These are phyloP conservation scores for Pogonophryne albipinna DNA, from an alignment of 2,797 vertebrate genomes.

Conservation along the genomic window DNA sequence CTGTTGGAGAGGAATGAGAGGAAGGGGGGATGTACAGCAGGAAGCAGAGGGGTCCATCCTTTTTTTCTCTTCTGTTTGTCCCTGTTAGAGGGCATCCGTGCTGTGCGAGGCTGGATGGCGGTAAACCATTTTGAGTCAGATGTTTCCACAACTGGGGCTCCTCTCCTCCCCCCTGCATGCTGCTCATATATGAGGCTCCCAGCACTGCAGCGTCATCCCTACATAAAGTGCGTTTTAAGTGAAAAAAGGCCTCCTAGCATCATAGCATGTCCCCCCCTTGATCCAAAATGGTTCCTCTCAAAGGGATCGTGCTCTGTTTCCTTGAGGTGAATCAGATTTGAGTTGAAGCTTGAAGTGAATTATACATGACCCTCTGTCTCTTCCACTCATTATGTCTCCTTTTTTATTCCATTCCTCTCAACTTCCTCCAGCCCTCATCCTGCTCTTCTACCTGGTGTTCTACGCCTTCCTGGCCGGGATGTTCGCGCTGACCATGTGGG, in stretches of 20 bases:
- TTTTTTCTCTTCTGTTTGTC: constrained; percentile 25
- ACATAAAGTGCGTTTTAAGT: constrained; percentile 16
- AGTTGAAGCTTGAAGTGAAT: constrained; percentile 44
- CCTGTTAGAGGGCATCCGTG: constrained; percentile 64
- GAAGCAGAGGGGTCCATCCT: constrained; percentile 62
- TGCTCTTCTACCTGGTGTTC: constrained; percentile 97
- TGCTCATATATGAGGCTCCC: constrained; percentile 27
- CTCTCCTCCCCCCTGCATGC: not conserved
- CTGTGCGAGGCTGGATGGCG: constrained; percentile 59
- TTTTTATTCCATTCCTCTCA: not conserved
- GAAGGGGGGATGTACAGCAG: constrained; percentile 44
- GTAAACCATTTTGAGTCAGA: constrained; percentile 78
- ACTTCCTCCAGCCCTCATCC: constrained; percentile 72
- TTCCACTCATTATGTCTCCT: constrained; percentile 23
- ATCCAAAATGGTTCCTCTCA: constrained; percentile 66
- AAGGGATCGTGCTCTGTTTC: constrained; percentile 21
- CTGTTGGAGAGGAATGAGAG: constrained; percentile 82
- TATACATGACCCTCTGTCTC: constrained; percentile 31
- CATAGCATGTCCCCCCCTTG: not conserved
- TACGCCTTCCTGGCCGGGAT: constrained; percentile 96
- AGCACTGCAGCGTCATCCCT: constrained; percentile 31
- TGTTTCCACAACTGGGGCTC: constrained; percentile 39
- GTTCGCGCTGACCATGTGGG: constrained; percentile 98
- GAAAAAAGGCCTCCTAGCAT: constrained; percentile 27
- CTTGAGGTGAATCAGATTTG: constrained; percentile 20